phyloP scores from a whole-genome alignment of 2,797 vertebrate species.

The Fistularia tabacaria region DNA sequence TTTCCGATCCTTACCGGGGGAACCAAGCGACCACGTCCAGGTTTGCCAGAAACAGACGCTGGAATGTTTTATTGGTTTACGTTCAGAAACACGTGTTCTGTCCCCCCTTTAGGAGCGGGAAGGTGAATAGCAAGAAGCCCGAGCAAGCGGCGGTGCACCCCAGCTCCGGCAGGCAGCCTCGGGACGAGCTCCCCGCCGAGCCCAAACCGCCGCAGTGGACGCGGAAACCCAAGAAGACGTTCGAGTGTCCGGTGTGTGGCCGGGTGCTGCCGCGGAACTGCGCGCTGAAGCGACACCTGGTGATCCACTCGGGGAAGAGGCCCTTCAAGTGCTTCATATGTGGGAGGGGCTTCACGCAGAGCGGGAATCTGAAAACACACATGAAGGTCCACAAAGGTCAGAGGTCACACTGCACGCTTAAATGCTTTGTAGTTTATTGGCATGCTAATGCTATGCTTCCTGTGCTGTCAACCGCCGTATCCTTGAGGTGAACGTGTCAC shows the following conservation, averaged over 20 bases:
- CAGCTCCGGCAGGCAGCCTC: background rate
- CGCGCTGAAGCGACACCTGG: slow-evolving; percentile 33
- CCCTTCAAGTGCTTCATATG: slow-evolving; percentile 52
- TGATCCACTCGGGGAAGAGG: slow-evolving; percentile 48
- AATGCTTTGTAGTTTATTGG: too few species aligned
- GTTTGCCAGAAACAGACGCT: too few species aligned
- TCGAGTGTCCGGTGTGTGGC: slow-evolving; percentile 42
- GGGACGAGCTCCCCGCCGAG: background rate
- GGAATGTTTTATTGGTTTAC: too few species aligned
- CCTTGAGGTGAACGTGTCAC: too few species aligned
- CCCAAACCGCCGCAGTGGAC: background rate
- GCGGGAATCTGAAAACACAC: slow-evolving; percentile 52
- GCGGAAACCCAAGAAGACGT: slow-evolving; percentile 25
- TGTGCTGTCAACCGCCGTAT: too few species aligned
- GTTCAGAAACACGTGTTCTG: too few species aligned
- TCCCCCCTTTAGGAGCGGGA: too few species aligned
- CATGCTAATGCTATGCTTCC: too few species aligned
- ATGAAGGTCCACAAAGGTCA: slow-evolving; percentile 56
- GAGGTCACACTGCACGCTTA: background rate
- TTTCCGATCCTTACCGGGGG: too few species aligned
- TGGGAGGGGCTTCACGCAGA: slow-evolving; percentile 50
- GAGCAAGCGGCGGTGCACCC: background rate
- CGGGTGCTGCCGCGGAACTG: slow-evolving; percentile 29
- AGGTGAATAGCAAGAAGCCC: background rate
- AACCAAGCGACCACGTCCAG: too few species aligned